Conservation (phyloP, 2,888 invertebrate species). For the Alcis repandata region DNA sequence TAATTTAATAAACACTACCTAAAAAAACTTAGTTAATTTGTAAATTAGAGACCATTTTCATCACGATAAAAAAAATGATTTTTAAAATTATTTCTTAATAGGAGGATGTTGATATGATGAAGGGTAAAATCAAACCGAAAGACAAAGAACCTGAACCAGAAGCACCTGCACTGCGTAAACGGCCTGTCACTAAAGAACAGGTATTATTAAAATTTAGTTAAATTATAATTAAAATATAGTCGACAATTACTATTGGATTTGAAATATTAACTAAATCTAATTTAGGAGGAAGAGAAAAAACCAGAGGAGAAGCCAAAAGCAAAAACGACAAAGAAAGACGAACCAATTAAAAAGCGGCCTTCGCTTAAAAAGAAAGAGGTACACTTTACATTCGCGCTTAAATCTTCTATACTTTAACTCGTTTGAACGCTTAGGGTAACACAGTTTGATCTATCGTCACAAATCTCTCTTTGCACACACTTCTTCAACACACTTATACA, state of each 20-base stretch:
- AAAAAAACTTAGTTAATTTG: too few relatives aligned
- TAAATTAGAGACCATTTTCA: too few relatives aligned
- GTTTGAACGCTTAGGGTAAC: conserved; percentile 53
- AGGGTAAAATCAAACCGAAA: conserved; percentile 82
- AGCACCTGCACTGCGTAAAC: conserved; percentile 76
- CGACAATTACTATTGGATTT: neutral
- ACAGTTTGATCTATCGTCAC: conserved; percentile 40
- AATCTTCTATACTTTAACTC: conserved; percentile 52
- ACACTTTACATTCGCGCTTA: conserved; percentile 51
- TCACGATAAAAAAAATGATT: too few relatives aligned
- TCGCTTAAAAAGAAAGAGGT: conserved; percentile 83
- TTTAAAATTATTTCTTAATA: conserved; percentile 59
- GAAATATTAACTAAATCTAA: conserved; percentile 21
- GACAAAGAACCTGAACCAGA: conserved; percentile 78
- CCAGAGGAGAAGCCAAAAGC: conserved; percentile 81
- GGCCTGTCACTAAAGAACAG: conserved; percentile 79
- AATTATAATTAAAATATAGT: neutral
- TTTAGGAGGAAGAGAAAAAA: conserved; percentile 79
- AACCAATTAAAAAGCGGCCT: conserved; percentile 77
- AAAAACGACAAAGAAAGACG: conserved; percentile 75
- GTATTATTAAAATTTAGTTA: conserved; percentile 53
- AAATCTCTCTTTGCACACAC: conserved; percentile 29
- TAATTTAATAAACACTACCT: conserved; percentile 41
- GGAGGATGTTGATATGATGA: conserved; percentile 80
- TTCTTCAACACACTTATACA: conserved; percentile 30